Conservation (phyloP, 1,140 invertebrate species). For the Manduca sexta region DNA sequence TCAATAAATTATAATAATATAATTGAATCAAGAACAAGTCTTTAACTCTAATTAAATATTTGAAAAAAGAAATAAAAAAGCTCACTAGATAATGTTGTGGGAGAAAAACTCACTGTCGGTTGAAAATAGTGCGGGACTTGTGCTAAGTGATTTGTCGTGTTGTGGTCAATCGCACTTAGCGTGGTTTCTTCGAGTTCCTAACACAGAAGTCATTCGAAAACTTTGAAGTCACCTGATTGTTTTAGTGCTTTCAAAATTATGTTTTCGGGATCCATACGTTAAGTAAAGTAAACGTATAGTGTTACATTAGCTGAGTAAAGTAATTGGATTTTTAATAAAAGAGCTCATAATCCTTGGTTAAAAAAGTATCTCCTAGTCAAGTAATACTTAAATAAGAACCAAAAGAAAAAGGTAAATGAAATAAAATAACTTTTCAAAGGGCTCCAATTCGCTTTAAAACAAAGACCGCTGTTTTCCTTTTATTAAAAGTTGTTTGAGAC, state of each 20-base stretch:
- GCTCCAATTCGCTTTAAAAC: background rate
- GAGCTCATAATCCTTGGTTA: too few relatives aligned
- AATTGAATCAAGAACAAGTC: background rate
- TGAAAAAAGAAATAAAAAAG: conserved; percentile 8
- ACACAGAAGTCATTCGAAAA: conserved; percentile 29
- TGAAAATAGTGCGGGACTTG: conserved; percentile 25
- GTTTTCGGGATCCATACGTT: background rate
- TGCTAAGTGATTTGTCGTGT: conserved; percentile 64
- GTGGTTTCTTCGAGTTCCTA: conserved; percentile 32
- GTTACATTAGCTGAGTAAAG: too few relatives aligned
- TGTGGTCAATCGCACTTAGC: conserved; percentile 43
- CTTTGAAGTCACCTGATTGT: conserved; percentile 8
- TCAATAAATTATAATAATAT: background rate
- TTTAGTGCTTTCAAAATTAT: background rate
- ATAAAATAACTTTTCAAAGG: conserved; percentile 2
- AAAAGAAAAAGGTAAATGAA: background rate
- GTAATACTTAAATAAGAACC: background rate
- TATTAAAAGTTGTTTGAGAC: conserved; percentile 1
- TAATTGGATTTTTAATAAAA: too few relatives aligned
- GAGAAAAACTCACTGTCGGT: conserved; percentile 14
- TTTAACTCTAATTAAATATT: conserved; percentile 7
- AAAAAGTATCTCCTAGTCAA: background rate
- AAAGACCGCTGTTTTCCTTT: conserved; percentile 1
- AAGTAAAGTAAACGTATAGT: background rate
- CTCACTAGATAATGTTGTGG: conserved; percentile 5